A percentile compares a stretch with the other conserved stretches of the same genome.
phyloP scores from a whole-genome alignment of 2,797 vertebrate genomes.

The Apogon talboti region DNA sequence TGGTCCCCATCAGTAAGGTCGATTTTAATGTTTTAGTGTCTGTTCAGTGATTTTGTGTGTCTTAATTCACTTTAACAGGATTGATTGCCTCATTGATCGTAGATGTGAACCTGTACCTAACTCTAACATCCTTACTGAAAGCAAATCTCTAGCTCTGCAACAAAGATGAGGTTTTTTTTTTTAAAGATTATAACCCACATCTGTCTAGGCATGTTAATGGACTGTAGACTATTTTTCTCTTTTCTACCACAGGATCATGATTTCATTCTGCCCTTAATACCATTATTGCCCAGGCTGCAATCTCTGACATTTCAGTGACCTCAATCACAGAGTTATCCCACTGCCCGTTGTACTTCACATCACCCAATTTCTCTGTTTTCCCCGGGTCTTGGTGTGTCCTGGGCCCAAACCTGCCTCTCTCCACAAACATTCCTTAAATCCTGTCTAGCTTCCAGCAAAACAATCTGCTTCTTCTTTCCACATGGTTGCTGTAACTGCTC shows the following conservation, averaged over 20 bases:
- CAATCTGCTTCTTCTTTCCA: conserved; percentile 45
- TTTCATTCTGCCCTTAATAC: conserved; percentile 3
- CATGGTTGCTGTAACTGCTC: conserved; percentile 32
- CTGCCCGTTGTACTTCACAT: conserved; percentile 40
- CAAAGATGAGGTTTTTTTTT: too few species aligned
- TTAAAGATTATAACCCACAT: not conserved
- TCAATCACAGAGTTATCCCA: conserved; percentile 42
- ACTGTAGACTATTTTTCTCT: conserved; percentile 1
- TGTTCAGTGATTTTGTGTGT: not conserved
- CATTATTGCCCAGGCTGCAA: conserved; percentile 30
- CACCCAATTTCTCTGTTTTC: conserved; percentile 37
- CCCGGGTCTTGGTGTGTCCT: conserved; percentile 3
- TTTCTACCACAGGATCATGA: not conserved
- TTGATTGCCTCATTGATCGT: not conserved
- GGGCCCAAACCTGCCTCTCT: conserved; percentile 24
- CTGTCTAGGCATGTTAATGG: not conserved
- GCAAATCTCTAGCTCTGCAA: too few species aligned
- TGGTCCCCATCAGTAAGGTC: too few species aligned
- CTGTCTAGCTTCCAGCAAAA: conserved; percentile 24
- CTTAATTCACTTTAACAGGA: not conserved
- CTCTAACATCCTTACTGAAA: too few species aligned
- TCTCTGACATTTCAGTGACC: conserved; percentile 60
- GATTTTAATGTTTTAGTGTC: too few species aligned
- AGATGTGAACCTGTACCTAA: not conserved
- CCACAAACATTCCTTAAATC: conserved; percentile 31